Percentiles rank a stretch among this genome's conserved stretches.
Evolutionary conservation across 1,140 invertebrate genomes (phyloP).

Genomic region (Caerostris darwini): DNA sequence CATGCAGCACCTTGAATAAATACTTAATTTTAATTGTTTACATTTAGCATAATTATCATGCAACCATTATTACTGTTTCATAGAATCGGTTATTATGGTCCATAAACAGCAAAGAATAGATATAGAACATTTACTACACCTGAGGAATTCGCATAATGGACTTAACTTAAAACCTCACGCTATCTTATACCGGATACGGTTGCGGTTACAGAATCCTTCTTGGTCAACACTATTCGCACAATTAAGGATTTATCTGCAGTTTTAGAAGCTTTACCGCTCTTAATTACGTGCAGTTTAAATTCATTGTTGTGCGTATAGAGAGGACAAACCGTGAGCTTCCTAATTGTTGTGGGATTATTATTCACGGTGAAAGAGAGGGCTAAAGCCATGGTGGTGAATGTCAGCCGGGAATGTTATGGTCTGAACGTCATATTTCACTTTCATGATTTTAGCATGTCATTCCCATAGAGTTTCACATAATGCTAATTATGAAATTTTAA

Average conservation of each 20-base stretch:
- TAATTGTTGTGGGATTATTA: conserved; percentile 15
- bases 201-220: not conserved
- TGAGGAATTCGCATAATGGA: not conserved
- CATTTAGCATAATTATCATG: no score
- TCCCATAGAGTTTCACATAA: no score
- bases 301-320: conserved; percentile 2
- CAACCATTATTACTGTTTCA: not conserved
- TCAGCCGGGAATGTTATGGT: not conserved
- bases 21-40: no score
- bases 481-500: no score
- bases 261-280: no score
- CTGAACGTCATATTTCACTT: no score
- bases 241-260: no score
- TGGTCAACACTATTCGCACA: not conserved
- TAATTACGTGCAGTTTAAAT: no score
- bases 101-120: not conserved
- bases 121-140: not conserved
- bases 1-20: no score
- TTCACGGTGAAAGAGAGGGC: not conserved
- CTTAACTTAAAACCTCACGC: not conserved
- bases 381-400: not conserved
- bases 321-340: not conserved
- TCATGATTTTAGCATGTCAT: no score
- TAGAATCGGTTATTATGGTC: not conserved
- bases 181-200: not conserved